phyloP scores from a whole-genome alignment of 2,113 vertebrate genomes.

The Urocynchramus pylzowi region DNA sequence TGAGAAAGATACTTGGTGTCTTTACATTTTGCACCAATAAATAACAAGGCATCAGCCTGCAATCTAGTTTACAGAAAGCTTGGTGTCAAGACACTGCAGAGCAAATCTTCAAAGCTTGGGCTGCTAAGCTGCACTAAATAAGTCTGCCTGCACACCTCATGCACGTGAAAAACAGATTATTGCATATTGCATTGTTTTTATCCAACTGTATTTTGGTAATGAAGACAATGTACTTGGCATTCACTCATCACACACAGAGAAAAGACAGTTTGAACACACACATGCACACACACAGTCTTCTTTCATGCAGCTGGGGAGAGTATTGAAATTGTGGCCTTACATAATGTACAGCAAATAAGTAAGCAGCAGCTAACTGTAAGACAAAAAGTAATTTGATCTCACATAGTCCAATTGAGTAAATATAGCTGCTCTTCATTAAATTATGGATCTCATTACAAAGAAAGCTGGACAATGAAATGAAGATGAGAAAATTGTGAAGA shows the following conservation, averaged over 20 bases:
- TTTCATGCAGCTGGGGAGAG: not conserved
- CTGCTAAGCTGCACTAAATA: not conserved
- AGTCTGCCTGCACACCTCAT: not conserved
- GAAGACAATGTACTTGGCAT: not conserved
- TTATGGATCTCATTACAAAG: not conserved
- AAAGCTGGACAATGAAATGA: not conserved
- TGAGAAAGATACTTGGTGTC: fast-evolving
- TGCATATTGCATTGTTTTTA: not conserved
- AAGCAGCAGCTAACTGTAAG: not conserved
- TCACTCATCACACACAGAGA: not conserved
- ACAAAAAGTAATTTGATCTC: conserved; percentile 4
- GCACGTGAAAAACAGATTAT: not conserved
- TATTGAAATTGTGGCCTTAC: not conserved
- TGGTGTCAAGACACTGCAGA: not conserved
- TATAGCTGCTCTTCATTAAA: not conserved
- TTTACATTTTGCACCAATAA: not conserved
- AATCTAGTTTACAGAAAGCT: not conserved
- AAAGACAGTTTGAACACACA: not conserved
- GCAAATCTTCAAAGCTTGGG: not conserved
- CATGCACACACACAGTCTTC: not conserved
- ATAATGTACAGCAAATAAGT: not conserved
- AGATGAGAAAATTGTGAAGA: not conserved
- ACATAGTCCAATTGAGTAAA: not conserved
- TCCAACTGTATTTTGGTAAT: not conserved
- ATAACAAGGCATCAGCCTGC: not conserved